Evolutionary conservation across 2,888 invertebrate genomes (phyloP).

Genomic region (Priocnemis perturbator): DNA sequence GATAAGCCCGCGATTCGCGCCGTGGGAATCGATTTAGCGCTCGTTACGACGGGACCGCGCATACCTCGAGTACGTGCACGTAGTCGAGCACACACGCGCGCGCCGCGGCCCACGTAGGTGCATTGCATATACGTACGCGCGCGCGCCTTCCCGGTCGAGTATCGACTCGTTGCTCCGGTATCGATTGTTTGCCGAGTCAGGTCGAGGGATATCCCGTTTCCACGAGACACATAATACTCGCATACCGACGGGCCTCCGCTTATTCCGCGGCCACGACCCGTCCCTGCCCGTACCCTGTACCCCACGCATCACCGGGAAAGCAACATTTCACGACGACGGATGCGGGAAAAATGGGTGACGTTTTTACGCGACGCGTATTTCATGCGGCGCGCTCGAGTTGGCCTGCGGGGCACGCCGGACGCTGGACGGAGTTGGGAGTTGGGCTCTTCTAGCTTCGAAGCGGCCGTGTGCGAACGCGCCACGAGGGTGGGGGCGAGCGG

Average conservation of each 20-base stretch:
- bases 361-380: too few species aligned
- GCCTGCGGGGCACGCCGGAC: too few species aligned
- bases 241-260: slow-evolving; percentile 65
- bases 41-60: slow-evolving; percentile 44
- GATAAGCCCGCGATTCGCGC: slow-evolving; percentile 36
- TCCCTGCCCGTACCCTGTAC: neutral
- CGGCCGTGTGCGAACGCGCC: too few species aligned
- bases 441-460: too few species aligned
- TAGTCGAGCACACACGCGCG: neutral
- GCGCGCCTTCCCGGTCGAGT: slow-evolving; percentile 44
- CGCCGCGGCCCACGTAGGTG: slow-evolving; percentile 15
- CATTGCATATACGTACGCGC: neutral
- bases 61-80: slow-evolving; percentile 29
- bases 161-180: slow-evolving; percentile 56
- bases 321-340: too few species aligned
- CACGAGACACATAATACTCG: slow-evolving; percentile 70
- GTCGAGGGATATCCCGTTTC: slow-evolving; percentile 72
- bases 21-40: slow-evolving; percentile 52
- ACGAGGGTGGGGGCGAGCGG: too few species aligned
- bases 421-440: too few species aligned
- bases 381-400: too few species aligned
- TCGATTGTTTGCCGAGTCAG: slow-evolving; percentile 70
- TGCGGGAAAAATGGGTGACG: too few species aligned
- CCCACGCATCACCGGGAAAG: neutral
- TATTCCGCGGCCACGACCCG: slow-evolving; percentile 40